Conservation (phyloP, 2,888 invertebrate genomes). For the Sinopyrophorus schimmeli region DNA sequence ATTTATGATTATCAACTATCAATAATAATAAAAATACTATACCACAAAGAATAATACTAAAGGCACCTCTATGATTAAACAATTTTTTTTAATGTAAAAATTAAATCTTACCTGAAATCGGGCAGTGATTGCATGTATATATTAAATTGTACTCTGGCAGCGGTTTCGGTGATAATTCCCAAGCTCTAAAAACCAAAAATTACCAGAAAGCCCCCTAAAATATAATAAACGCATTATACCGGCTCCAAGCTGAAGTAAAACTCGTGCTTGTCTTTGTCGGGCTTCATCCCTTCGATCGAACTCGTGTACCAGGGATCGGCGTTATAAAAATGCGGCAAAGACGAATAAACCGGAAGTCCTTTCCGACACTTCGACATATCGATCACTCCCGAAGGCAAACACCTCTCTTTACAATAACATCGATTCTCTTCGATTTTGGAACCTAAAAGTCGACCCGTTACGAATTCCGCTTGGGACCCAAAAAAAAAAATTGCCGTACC, state of each 20-base stretch:
- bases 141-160: conserved; percentile 80
- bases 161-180: conserved; percentile 76
- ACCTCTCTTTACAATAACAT: conserved; percentile 75
- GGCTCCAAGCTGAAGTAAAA: conserved; percentile 80
- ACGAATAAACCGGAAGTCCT: conserved; percentile 81
- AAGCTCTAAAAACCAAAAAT: conserved; percentile 61
- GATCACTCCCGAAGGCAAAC: conserved; percentile 74
- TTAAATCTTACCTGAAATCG: conserved; percentile 64
- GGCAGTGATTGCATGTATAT: conserved; percentile 69
- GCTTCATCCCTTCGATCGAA: conserved; percentile 69
- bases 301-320: conserved; percentile 70
- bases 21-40: no score
- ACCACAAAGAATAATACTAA: no score
- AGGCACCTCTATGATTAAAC: not conserved
- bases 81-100: not conserved
- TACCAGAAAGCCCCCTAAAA: conserved; percentile 45
- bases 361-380: conserved; percentile 79
- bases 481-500: no score
- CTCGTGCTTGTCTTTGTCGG: conserved; percentile 69
- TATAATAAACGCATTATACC: no score
- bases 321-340: conserved; percentile 81
- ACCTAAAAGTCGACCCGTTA: no score
- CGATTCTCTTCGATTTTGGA: conserved; percentile 62
- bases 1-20: no score
- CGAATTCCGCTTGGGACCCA: no score